phyloP scores from a whole-genome alignment of 2,113 vertebrate genomes.

The Oophaga pumilio region DNA sequence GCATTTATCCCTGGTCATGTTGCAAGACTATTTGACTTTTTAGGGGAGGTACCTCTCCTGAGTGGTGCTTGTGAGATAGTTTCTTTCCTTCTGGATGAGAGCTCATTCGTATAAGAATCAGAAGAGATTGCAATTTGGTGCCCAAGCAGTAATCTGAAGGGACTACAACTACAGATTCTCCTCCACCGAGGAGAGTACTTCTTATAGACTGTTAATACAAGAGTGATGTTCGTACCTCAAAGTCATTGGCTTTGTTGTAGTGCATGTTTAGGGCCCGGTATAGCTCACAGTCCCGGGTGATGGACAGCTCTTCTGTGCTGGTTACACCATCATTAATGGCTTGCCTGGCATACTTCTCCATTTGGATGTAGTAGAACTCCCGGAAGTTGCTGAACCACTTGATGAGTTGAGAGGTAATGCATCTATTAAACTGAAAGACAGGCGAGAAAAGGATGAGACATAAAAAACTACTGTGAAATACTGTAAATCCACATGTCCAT shows the following conservation, averaged over 20 bases:
- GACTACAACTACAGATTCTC: too few species aligned
- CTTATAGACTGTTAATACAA: background rate
- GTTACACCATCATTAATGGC: conserved; percentile 95
- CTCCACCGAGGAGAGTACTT: too few species aligned
- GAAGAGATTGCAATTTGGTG: too few species aligned
- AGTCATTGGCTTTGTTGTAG: conserved; percentile 99
- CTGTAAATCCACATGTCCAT: background rate
- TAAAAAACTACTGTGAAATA: background rate
- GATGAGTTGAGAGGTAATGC: conserved; percentile 99
- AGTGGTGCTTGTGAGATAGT: too few species aligned
- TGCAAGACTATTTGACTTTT: too few species aligned
- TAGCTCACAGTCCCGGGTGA: conserved; percentile 95
- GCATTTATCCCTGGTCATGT: too few species aligned
- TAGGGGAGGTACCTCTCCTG: too few species aligned
- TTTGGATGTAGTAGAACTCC: conserved; percentile 99
- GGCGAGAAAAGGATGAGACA: conserved; percentile 49
- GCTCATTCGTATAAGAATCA: too few species aligned
- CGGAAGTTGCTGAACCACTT: conserved; percentile 99
- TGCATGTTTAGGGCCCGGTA: conserved; percentile 99
- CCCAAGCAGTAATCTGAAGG: too few species aligned
- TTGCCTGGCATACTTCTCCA: conserved; percentile 98
- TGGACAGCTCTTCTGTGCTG: conserved; percentile 86
- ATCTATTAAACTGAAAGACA: conserved; percentile 95
- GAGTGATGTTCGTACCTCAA: conserved; percentile 84
- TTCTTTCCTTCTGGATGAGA: too few species aligned